A percentile compares a stretch with the other conserved stretches of the same genome.
Evolutionary conservation across 2,888 invertebrate genomes (phyloP).

Genomic region (Hemicrepidius hirtus): DNA sequence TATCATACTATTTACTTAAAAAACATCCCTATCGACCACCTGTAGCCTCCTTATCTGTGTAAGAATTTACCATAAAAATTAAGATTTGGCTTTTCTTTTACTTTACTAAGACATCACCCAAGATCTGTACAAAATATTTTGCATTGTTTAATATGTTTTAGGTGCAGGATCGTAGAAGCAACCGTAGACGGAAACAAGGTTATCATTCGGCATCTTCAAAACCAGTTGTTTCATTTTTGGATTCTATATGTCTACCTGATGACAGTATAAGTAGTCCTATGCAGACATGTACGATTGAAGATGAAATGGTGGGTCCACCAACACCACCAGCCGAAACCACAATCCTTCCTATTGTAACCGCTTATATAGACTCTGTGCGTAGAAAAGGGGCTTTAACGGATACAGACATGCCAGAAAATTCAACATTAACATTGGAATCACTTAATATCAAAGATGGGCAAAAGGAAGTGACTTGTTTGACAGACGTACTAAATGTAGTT

Average conservation of each 20-base stretch:
- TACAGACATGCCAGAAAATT: background rate
- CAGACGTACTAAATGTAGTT: background rate
- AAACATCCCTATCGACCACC: no score
- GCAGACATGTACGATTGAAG: background rate
- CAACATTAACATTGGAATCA: background rate
- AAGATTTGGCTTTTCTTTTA: no score
- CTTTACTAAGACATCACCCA: no score
- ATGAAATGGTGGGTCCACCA: background rate
- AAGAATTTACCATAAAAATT: no score
- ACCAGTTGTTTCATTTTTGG: slow-evolving; percentile 1
- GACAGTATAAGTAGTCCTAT: background rate
- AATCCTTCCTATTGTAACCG: background rate
- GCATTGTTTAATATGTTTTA: no score
- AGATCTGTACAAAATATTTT: no score
- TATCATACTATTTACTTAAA: no score
- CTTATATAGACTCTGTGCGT: background rate
- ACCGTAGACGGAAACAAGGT: background rate
- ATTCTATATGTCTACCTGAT: background rate
- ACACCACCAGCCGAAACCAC: background rate
- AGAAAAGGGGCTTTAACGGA: background rate
- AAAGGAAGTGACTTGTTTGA: background rate
- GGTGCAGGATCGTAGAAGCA: background rate
- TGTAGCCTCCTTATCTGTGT: no score
- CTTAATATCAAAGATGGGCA: background rate
- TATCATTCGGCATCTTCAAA: background rate